A percentile compares a stretch with the other conserved stretches of the same genome.
These are phyloP conservation scores for Helicolenus hilgendorfi DNA, from an alignment of 2,797 vertebrate genomes.

Conservation along the genomic window DNA sequence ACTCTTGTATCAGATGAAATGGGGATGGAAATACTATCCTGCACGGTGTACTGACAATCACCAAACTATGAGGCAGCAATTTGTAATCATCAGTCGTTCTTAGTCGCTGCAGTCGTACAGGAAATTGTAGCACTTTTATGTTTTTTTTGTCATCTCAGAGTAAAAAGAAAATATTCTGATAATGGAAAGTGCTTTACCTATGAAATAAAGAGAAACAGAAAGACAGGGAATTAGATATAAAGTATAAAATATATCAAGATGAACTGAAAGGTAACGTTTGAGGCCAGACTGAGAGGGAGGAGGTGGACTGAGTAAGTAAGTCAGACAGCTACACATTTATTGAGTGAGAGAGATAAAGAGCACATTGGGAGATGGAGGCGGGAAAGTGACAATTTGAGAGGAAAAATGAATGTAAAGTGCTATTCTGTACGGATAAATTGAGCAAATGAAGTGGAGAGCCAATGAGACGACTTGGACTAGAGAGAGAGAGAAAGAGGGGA, in stretches of 20 bases:
- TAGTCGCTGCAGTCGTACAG: not conserved
- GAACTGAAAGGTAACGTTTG: not conserved
- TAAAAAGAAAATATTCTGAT: not conserved
- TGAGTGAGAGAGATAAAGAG: not conserved
- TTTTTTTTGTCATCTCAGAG: not conserved
- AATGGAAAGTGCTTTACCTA: not conserved
- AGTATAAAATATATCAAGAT: not conserved
- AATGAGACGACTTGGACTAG: not conserved
- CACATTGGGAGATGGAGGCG: not conserved
- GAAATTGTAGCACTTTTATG: not conserved
- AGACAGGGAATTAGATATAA: not conserved
- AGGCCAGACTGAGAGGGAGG: not conserved
- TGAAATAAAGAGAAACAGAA: not conserved
- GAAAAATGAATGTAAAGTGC: not conserved
- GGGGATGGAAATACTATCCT: not conserved
- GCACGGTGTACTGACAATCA: not conserved
- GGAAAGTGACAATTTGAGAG: not conserved
- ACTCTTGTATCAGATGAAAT: not conserved
- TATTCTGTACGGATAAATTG: not conserved
- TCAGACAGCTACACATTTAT: not conserved
- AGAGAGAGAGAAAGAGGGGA: not conserved
- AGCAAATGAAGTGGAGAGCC: not conserved
- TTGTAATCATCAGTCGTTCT: slow-evolving; percentile 18
- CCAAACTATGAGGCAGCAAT: not conserved
- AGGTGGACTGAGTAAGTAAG: not conserved